A percentile compares a stretch with the other conserved stretches of the same genome.
Conservation (phyloP, 2,113 vertebrate species). For the Passerina amoena region DNA sequence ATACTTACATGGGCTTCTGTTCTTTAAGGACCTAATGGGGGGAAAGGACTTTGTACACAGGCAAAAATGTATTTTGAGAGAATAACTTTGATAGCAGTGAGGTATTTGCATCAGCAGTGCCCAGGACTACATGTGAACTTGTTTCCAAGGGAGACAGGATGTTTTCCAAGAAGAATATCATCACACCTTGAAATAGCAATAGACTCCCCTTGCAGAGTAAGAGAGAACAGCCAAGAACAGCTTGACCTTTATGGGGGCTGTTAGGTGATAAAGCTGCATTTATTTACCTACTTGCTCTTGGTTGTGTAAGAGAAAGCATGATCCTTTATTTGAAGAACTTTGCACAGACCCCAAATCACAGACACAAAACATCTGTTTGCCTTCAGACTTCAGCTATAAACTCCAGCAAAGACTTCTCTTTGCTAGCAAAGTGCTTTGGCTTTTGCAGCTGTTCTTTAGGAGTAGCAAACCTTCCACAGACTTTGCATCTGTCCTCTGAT, state of each 20-base stretch:
- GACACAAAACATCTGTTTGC: not conserved
- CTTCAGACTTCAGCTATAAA: not conserved
- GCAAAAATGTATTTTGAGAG: not conserved
- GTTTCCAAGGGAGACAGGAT: slow-evolving; percentile 46
- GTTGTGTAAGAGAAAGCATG: not conserved
- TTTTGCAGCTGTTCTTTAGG: not conserved
- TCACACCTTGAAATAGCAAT: slow-evolving; percentile 54
- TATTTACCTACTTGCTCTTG: not conserved
- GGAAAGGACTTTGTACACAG: not conserved
- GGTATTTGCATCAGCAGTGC: slow-evolving; percentile 18
- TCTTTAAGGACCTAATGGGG: not conserved
- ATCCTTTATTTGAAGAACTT: not conserved
- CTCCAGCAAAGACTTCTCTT: not conserved
- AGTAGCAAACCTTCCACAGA: not conserved
- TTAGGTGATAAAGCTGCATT: not conserved
- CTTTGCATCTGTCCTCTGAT: not conserved
- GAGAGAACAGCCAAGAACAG: slow-evolving; percentile 19
- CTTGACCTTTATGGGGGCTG: not conserved
- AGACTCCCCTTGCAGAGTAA: not conserved
- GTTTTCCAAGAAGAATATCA: slow-evolving; percentile 37
- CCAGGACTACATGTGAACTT: slow-evolving; percentile 30
- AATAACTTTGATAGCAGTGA: not conserved
- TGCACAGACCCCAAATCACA: not conserved
- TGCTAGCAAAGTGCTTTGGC: not conserved
- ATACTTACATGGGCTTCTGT: not conserved